These are phyloP conservation scores for Theocolax elegans DNA, from an alignment of 1,140 invertebrate species.

Conservation along the genomic window DNA sequence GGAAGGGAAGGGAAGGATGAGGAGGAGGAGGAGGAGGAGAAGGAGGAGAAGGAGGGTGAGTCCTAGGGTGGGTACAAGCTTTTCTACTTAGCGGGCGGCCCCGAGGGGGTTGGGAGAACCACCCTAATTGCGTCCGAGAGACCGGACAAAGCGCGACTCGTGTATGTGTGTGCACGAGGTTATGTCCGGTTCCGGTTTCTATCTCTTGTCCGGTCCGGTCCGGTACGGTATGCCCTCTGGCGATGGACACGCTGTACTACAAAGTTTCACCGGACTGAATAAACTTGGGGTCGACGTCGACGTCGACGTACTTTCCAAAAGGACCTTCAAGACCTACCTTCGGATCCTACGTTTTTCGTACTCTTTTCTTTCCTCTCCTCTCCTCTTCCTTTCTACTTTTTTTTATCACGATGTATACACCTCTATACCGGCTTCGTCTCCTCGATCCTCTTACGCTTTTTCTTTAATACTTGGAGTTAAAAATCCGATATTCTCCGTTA, in stretches of 20 bases:
- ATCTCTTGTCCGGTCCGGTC: constrained; percentile 59
- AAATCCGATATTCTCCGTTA: too few species aligned
- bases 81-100: constrained; percentile 66
- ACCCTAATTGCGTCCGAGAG: constrained; percentile 69
- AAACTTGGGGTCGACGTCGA: constrained; percentile 57
- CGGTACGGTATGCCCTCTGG: constrained; percentile 64
- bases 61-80: constrained; percentile 64
- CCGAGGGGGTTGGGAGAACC: constrained; percentile 56
- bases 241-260: constrained; percentile 67
- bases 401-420: too few species aligned
- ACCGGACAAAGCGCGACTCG: constrained; percentile 66
- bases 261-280: constrained; percentile 67
- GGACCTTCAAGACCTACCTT: too few species aligned
- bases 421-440: too few species aligned
- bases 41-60: background rate
- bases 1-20: background rate
- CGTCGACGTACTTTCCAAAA: background rate
- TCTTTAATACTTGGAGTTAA: too few species aligned
- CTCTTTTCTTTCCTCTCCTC: constrained; percentile 30
- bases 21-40: background rate
- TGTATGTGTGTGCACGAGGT: constrained; percentile 58
- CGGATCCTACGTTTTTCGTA: background rate
- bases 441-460: too few species aligned
- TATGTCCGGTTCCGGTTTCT: constrained; percentile 61
- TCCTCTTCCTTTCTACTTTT: background rate